Evolutionary conservation across 2,797 vertebrate genomes (phyloP), one percentile per base, ranked within the genome.

Genomic region (Cichlasoma orientale): DNA sequence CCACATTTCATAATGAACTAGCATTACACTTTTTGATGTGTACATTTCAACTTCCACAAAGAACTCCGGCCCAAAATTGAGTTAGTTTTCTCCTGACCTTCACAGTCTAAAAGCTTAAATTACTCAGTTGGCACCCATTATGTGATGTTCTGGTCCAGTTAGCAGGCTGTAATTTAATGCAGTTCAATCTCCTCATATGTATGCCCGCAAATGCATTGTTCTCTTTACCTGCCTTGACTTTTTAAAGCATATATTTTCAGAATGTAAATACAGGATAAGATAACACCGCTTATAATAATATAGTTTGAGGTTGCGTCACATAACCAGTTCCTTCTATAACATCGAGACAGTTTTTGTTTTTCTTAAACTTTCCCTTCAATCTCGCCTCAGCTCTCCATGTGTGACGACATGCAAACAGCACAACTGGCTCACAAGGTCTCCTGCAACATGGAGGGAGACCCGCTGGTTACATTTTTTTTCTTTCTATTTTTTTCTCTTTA

Each of bases 111-210:
- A 84, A 68, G 70, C 75, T 73, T 83, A 77, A 84, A 83, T 90
- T 74, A 82, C 57, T 86, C 77, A 77, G 63, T 85, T 71, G 73
- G 71, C 71, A 69, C 54, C 57, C n/a, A 75, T 88, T 86, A 77
- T 70, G 69, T 27, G 23, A 68, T 52, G 74, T 77, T 90, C 59
- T 38, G 58, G 36, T 56, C 77, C 70, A 36, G 73, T 86, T 90
- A 86, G 52, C 80, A 56, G 59, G 50, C 84, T 63, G 27, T 87
- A 87, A 92, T 90, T 87, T 80, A 90, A 88, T 77, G 70, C 86
- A 76, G 82, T 75, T 73, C 73, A 86, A 86, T 92, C 74, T 89
- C 79, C 89, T 88, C 90, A 91, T 86, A 89, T 86, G 74, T 88
- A 81, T 88, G 84, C 88, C 74, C 83, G 82, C 82, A 83, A 69